phyloP scores from a whole-genome alignment of 2,888 invertebrate genomes.

The Eupelmus urozonus region DNA sequence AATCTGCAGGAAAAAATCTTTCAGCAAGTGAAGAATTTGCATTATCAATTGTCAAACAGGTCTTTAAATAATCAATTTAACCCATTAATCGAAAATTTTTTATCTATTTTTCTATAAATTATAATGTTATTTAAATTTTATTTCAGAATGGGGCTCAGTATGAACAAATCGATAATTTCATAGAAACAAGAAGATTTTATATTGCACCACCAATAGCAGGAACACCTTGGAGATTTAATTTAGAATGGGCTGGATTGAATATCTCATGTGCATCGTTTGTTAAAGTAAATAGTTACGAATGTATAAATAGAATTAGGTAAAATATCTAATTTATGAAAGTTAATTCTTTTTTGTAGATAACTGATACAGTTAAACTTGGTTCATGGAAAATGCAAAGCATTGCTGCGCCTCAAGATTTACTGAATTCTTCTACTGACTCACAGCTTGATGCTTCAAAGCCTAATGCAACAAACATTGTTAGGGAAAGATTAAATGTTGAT shows the following conservation, averaged over 20 bases:
- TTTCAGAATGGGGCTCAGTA: slow-evolving; percentile 61
- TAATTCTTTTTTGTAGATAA: slow-evolving; percentile 20
- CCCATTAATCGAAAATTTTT: no score
- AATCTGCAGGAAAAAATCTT: slow-evolving; percentile 8
- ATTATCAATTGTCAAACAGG: slow-evolving; percentile 60
- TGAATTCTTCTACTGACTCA: background rate
- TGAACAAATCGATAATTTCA: slow-evolving; percentile 60
- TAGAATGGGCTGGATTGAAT: slow-evolving; percentile 61
- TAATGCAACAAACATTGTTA: slow-evolving; percentile 26
- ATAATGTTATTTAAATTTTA: slow-evolving; percentile 17
- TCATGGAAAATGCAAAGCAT: slow-evolving; percentile 44
- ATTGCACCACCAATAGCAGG: slow-evolving; percentile 38
- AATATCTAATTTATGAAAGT: background rate
- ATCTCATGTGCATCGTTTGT: slow-evolving; percentile 62
- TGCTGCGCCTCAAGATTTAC: background rate
- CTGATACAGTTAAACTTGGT: background rate
- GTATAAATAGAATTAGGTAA: slow-evolving; percentile 1
- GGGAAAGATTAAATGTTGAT: slow-evolving; percentile 23
- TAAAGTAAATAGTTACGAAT: slow-evolving; percentile 63
- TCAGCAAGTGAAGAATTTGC: slow-evolving; percentile 61
- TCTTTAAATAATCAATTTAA: no score
- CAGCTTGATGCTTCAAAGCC: background rate
- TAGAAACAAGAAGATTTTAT: slow-evolving; percentile 61
- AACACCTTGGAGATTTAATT: slow-evolving; percentile 53
- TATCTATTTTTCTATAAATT: slow-evolving; percentile 4